Conservation (phyloP, 2,888 invertebrate genomes). For the Folsomia candida region DNA sequence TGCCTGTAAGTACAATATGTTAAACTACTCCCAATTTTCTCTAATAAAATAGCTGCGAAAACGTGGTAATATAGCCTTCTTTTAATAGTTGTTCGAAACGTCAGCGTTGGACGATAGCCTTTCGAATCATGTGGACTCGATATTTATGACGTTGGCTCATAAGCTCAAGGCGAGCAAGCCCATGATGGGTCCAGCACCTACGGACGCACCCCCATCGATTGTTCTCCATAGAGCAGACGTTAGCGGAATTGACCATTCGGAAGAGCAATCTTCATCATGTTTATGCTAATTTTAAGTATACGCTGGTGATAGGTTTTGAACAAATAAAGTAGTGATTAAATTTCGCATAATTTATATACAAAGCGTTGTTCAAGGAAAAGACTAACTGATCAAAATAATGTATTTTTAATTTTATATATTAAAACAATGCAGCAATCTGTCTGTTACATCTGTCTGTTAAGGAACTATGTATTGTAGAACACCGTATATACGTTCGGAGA, state of each 20-base stretch:
- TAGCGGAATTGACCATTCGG: slow-evolving; percentile 28
- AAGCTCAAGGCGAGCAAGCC: slow-evolving; percentile 67
- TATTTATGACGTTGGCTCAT: slow-evolving; percentile 78
- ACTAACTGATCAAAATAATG: no score
- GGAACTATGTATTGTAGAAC: no score
- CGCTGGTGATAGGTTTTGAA: neutral
- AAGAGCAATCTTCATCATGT: slow-evolving; percentile 23
- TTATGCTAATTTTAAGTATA: slow-evolving; percentile 23
- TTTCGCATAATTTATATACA: neutral
- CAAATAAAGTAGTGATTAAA: neutral
- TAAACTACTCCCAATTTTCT: neutral
- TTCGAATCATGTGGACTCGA: slow-evolving; percentile 74
- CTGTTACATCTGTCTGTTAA: no score
- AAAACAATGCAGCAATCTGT: no score
- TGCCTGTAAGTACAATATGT: slow-evolving; percentile 3
- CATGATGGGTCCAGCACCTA: slow-evolving; percentile 57
- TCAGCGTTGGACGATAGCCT: slow-evolving; percentile 72
- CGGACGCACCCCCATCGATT: slow-evolving; percentile 37
- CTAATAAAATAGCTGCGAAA: neutral
- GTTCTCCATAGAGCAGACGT: slow-evolving; percentile 49
- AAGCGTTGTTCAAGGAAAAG: neutral
- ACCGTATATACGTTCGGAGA: no score
- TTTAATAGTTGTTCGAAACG: slow-evolving; percentile 69
- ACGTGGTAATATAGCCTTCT: neutral
- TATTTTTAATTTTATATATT: no score